Conservation (phyloP, 1,140 invertebrate genomes). For the Drosophila melanogaster region DNA sequence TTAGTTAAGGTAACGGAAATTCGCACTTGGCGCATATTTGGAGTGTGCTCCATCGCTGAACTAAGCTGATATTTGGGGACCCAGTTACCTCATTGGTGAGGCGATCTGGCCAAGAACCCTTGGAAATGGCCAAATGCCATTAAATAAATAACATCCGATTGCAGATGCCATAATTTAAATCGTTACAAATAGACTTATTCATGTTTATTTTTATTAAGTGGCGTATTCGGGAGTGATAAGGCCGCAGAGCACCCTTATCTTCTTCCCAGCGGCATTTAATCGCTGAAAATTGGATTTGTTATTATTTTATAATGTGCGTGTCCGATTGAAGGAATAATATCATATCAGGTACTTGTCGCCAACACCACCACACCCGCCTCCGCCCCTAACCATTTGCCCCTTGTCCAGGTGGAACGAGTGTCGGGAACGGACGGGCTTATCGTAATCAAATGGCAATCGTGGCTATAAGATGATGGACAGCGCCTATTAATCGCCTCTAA, state of each 20-base stretch:
- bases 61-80: conserved; percentile 51
- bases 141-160: conserved; percentile 38
- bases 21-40: conserved; percentile 48
- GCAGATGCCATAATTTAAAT: conserved; percentile 76
- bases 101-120: conserved; percentile 14
- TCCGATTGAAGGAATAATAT: conserved; percentile 7
- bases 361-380: too few relatives aligned
- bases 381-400: background rate
- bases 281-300: conserved; percentile 70
- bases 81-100: conserved; percentile 36
- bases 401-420: background rate
- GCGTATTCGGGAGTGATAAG: conserved; percentile 62
- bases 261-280: conserved; percentile 29
- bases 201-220: conserved; percentile 80
- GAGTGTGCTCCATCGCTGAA: conserved; percentile 42
- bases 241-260: background rate
- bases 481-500: conserved; percentile 82
- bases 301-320: conserved; percentile 61
- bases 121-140: conserved; percentile 22
- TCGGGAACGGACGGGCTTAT: conserved; percentile 61
- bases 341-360: conserved; percentile 33
- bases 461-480: conserved; percentile 78
- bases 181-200: conserved; percentile 78
- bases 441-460: conserved; percentile 72
- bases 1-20: conserved; percentile 63